Evolutionary conservation across 2,888 invertebrate species (phyloP), one percentile per base, ranked within the genome.

Genomic region (Drosophila aldrichi): DNA sequence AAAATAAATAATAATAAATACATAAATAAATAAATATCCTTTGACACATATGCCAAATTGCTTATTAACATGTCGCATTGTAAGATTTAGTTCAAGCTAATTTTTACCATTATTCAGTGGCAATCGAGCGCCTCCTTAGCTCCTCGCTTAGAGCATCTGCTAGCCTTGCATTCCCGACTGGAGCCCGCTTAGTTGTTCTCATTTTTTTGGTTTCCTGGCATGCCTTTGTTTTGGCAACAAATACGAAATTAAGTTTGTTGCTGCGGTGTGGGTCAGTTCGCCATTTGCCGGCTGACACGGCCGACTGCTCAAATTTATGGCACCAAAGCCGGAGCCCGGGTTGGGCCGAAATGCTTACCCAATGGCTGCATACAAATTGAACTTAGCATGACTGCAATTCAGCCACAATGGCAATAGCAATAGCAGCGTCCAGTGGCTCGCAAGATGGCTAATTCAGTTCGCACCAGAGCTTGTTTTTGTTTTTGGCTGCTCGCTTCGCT

Each of bases 181-280:
- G n/a, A 29, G 29, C 2, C 16, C 3, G 9, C 34, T 52, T 32
- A 7, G 9, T 55, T 32, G 57, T 54, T 44, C 51, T 12, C 48
- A 16, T 38, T 10, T 55, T 16, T 61, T 22, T 40, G 0, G 0
- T 16, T 2, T 22, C 38, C 29, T 60, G 52, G 38, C 20, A 40
- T 41, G 74, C 36, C 66, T 66, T 80, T 71, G 71, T 77, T 79
- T 77, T 77, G 81, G 74, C 81, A 81, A 77, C 83, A 82, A 86
- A 83, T 79, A 64, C 69, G 77, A 70, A 75, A 77, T 70, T 72
- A 82, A 76, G 71, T 82, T 74, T 85, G 82, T 72, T 74, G 73
- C 69, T 34, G 63, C 65, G 48, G 64, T 18, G 61, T 75, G 72
- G 65, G 58, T 57, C 71, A 77, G 70, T 52, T 71, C 68, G 68